Base-by-base conservation (phyloP, 2,888 invertebrate genomes). In the Trichogramma evanescens region DNA sequence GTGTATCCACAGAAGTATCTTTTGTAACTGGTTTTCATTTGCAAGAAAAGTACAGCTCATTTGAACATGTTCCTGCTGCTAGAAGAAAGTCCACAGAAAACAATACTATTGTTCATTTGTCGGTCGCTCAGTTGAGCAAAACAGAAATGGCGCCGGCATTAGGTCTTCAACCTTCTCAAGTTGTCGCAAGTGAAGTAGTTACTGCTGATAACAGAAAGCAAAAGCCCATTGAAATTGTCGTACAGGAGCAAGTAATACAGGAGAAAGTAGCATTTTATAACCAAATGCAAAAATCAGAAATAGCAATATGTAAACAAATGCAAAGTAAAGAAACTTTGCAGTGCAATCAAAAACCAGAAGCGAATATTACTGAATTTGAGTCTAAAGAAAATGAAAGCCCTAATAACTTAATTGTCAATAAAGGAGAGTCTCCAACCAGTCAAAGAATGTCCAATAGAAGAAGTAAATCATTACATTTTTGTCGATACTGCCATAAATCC, bases 401-500 rank as follows among this genome's bases (percentile, higher is more conserved):
- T 45, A 26, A 26, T 26, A 26, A 26, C 26, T 26, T 26, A 26
- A 26, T 26, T 26, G 26, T 3, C 26, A 26, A 26, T 26, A 26
- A 26, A 26, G 26, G 3, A 26, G 26, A 69, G 69, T 58, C 26
- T 26, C 26, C 26, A 26, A 26, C 26, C 26, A 26, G 26, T 26
- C 26, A 26, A 26, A 26, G 26, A 2, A 26, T 26, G 26, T 26
- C 26, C 26, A 26, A 26, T 26, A 26, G 26, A 26, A 26, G 26
- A 3, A 69, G 64, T 61, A 80, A 81, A 56, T 74, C 79, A 0
- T 75, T 74, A 63, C 84, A 85, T 74, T 78, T 78, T 42, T 85
- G 85, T 67, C 77, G 80, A 0, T 82, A 82, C 70, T 88, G 88
- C 68, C 82, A 81, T 1, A 88, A 87, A 73, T 81, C 81, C 7